Evolutionary conservation across 2,888 invertebrate genomes (phyloP).

Genomic region (Lapara coniferarum): DNA sequence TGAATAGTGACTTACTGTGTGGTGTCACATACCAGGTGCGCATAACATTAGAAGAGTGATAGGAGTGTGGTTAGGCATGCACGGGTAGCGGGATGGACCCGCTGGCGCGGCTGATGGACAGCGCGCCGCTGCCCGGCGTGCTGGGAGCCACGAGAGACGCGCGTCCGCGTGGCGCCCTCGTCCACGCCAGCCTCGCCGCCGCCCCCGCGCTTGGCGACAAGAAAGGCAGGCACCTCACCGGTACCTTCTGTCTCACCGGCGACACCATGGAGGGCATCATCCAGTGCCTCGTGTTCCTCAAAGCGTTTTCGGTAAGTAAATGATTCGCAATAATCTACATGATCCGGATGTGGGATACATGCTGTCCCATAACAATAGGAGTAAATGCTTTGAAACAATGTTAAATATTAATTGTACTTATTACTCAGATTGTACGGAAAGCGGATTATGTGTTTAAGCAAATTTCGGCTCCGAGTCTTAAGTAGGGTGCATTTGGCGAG

Average conservation of each 20-base stretch:
- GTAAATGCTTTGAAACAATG: constrained; percentile 43
- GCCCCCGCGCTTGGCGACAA: constrained; percentile 88
- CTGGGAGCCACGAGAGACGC: constrained; percentile 82
- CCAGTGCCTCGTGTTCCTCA: constrained; percentile 95
- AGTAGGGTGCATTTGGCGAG: constrained; percentile 41
- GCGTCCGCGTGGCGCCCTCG: constrained; percentile 87
- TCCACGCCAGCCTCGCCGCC: constrained; percentile 90
- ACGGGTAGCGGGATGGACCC: constrained; percentile 87
- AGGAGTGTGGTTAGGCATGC: not conserved
- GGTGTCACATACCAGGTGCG: not conserved
- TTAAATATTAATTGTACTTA: constrained; percentile 50
- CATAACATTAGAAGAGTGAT: not conserved
- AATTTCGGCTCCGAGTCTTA: constrained; percentile 40
- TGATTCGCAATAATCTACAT: not conserved
- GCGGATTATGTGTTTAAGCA: constrained; percentile 42
- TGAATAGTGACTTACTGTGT: constrained; percentile 35
- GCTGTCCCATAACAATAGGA: not conserved
- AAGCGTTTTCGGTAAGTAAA: constrained; percentile 94
- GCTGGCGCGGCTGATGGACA: constrained; percentile 91
- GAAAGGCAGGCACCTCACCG: constrained; percentile 92
- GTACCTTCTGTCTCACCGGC: constrained; percentile 94
- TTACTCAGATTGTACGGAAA: constrained; percentile 43
- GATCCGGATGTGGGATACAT: not conserved
- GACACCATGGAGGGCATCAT: constrained; percentile 97
- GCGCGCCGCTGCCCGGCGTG: constrained; percentile 86